A percentile compares a stretch with the other conserved stretches of the same genome.
Conservation (phyloP, 2,888 invertebrate genomes). For the Phrixothrix hirtus region DNA sequence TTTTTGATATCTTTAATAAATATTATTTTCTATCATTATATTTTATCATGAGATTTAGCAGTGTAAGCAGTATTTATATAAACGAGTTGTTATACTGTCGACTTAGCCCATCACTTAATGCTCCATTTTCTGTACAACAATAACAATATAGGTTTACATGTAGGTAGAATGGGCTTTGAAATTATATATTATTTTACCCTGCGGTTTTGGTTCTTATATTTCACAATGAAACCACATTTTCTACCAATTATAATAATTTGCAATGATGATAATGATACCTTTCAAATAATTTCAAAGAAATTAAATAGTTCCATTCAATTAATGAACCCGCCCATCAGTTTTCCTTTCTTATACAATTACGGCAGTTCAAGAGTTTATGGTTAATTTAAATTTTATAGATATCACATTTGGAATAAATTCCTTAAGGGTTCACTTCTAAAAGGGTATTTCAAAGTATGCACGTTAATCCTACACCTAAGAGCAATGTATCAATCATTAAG, state of each 20-base stretch:
- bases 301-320: slow-evolving; percentile 8
- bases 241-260: slow-evolving; percentile 6
- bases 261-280: slow-evolving; percentile 2
- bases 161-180: slow-evolving; percentile 29
- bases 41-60: background rate
- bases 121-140: slow-evolving; percentile 7
- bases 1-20: background rate
- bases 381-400: background rate
- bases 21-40: background rate
- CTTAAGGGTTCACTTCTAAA: background rate
- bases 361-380: background rate
- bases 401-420: background rate
- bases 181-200: slow-evolving; percentile 31
- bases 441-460: background rate
- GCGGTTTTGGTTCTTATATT: slow-evolving; percentile 14
- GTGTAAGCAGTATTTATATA: background rate
- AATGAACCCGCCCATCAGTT: background rate
- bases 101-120: slow-evolving; percentile 6
- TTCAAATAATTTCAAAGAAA: background rate
- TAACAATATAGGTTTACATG: slow-evolving; percentile 23
- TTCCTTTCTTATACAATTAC: background rate
- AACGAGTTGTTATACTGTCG: background rate
- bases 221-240: background rate
- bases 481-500: slow-evolving; percentile 49
- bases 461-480: slow-evolving; percentile 32